A percentile compares a stretch with the other conserved stretches of the same genome.
These are phyloP conservation scores for Ceratosolen solmsi DNA, from an alignment of 1,140 invertebrate species.

Conservation along the genomic window DNA sequence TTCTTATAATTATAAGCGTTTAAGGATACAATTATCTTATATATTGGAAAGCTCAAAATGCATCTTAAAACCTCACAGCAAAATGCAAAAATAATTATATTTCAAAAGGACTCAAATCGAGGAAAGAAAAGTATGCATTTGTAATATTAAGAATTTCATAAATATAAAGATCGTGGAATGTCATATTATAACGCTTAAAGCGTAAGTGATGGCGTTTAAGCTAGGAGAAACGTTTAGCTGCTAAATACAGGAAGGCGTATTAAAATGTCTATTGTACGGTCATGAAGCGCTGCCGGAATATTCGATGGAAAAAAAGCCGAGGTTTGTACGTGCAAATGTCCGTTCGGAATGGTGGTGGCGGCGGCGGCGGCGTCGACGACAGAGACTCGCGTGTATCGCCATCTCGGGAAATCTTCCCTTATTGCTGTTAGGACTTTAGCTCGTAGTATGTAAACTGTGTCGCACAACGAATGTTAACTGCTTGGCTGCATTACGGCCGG, in stretches of 20 bases:
- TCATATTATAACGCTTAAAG: too few relatives aligned
- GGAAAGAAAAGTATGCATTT: too few relatives aligned
- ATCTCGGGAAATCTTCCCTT: conserved; percentile 48
- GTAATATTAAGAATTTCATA: too few relatives aligned
- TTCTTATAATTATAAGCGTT: not conserved
- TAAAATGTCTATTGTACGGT: not conserved
- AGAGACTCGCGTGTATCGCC: conserved; percentile 32
- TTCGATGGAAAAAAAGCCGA: not conserved
- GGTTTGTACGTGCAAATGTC: conserved; percentile 30
- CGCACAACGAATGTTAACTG: not conserved
- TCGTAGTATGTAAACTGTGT: conserved; percentile 40
- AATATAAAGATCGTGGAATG: too few relatives aligned
- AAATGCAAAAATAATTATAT: too few relatives aligned
- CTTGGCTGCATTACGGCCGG: conserved; percentile 7
- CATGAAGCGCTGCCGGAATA: not conserved
- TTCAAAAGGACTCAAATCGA: too few relatives aligned
- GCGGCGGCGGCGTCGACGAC: not conserved
- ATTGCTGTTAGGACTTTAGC: conserved; percentile 28
- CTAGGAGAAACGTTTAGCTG: not conserved
- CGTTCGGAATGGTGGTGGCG: not conserved
- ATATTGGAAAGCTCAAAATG: too few relatives aligned
- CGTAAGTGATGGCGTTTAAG: too few relatives aligned
- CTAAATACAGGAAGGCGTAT: not conserved
- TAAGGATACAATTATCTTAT: too few relatives aligned
- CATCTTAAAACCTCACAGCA: too few relatives aligned